Evolutionary conservation across 2,113 vertebrate species (phyloP).

Genomic region (Sciurus niger): DNA sequence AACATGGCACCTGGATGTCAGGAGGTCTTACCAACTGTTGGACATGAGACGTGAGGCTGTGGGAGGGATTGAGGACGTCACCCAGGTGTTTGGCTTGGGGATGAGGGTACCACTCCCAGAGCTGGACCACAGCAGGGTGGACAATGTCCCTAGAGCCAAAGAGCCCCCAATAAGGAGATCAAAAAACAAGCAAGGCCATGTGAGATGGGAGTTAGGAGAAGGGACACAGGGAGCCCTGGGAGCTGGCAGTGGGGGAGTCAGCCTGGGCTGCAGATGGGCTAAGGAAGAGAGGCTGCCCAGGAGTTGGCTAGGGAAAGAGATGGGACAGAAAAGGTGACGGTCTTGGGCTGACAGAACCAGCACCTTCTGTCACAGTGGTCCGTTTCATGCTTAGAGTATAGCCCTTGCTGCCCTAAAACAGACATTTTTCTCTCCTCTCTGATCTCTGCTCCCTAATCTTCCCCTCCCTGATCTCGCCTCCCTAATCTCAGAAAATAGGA

Average conservation of each 20-base stretch:
- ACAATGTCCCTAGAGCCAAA: neutral
- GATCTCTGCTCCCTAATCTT: too few species aligned
- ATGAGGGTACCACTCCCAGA: neutral
- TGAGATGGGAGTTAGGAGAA: too few species aligned
- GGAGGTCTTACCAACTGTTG: too few species aligned
- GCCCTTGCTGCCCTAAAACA: too few species aligned
- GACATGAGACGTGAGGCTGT: neutral
- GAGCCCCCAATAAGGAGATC: neutral
- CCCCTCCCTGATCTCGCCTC: too few species aligned
- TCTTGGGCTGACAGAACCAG: neutral
- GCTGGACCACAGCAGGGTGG: neutral
- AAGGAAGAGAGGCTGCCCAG: neutral
- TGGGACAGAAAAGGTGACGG: neutral
- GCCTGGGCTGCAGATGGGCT: neutral
- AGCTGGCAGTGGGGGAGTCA: neutral
- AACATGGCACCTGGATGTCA: too few species aligned
- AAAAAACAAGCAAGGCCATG: too few species aligned
- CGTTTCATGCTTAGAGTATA: too few species aligned
- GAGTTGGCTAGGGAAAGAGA: neutral
- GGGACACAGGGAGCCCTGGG: too few species aligned
- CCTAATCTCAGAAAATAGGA: too few species aligned
- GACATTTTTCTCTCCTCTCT: too few species aligned
- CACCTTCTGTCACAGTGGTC: neutral
- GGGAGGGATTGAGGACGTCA: neutral
- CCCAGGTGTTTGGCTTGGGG: neutral